Evolutionary conservation across 2,113 vertebrate genomes (phyloP).

Genomic region (Ivindomyrus marchei): DNA sequence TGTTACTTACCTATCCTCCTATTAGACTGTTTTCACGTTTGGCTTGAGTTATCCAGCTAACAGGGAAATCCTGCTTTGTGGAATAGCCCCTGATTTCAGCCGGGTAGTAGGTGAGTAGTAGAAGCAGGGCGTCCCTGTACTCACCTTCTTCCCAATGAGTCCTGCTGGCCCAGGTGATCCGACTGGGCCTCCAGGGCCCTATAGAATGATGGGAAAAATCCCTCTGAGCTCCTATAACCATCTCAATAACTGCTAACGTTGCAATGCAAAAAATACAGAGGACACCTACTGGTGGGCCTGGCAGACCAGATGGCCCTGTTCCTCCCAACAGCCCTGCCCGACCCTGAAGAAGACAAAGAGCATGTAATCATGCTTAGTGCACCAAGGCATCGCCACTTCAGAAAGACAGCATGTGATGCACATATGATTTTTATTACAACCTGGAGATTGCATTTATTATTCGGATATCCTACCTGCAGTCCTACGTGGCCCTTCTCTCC

Average conservation of each 20-base stretch:
- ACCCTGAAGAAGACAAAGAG: constrained; percentile 54
- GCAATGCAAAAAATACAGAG: background rate
- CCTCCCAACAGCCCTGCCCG: constrained; percentile 63
- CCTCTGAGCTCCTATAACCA: background rate
- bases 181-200: constrained; percentile 53
- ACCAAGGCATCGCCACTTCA: background rate
- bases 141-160: constrained; percentile 67
- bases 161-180: constrained; percentile 61
- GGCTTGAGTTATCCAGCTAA: background rate
- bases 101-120: background rate
- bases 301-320: constrained; percentile 56
- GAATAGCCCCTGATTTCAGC: background rate
- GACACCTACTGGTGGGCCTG: constrained; percentile 59
- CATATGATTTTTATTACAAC: background rate
- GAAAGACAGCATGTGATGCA: background rate
- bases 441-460: background rate
- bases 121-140: background rate
- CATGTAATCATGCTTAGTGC: background rate
- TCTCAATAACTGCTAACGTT: background rate
- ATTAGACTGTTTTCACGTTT: background rate
- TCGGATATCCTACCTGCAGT: constrained; percentile 57
- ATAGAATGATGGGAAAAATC: constrained; percentile 12
- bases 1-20: background rate
- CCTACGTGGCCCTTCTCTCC: constrained; percentile 71
- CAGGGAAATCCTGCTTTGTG: background rate